Evolutionary conservation across 2,113 vertebrate species (phyloP).

Genomic region (Aythya baeri): DNA sequence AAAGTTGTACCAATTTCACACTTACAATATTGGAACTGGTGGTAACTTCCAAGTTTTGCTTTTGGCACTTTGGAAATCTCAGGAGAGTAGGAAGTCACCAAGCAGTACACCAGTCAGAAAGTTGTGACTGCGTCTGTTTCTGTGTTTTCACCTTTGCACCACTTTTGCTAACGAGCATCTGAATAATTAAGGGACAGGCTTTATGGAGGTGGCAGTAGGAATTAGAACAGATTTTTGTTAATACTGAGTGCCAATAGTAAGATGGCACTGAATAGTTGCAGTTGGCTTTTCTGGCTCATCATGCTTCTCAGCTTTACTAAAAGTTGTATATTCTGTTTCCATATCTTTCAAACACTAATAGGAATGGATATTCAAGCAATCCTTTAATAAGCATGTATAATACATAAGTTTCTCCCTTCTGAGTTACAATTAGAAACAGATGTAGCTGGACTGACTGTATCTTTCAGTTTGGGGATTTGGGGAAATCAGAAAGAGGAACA

Average conservation of each 20-base stretch:
- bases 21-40: background rate
- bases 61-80: background rate
- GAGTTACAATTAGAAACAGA: background rate
- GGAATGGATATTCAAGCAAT: background rate
- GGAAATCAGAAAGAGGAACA: background rate
- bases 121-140: background rate
- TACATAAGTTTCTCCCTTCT: background rate
- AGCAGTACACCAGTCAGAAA: background rate
- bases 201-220: background rate
- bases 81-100: background rate
- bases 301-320: background rate
- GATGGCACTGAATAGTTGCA: background rate
- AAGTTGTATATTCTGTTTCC: background rate
- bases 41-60: background rate
- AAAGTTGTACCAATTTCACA: background rate
- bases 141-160: background rate
- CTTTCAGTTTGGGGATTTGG: background rate
- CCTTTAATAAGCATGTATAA: background rate
- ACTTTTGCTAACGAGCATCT: background rate
- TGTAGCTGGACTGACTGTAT: background rate
- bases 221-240: background rate
- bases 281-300: background rate
- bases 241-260: background rate
- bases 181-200: background rate
- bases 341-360: background rate